These are phyloP conservation scores for Ochlodes sylvanus DNA, from an alignment of 2,888 invertebrate species.

Conservation along the genomic window DNA sequence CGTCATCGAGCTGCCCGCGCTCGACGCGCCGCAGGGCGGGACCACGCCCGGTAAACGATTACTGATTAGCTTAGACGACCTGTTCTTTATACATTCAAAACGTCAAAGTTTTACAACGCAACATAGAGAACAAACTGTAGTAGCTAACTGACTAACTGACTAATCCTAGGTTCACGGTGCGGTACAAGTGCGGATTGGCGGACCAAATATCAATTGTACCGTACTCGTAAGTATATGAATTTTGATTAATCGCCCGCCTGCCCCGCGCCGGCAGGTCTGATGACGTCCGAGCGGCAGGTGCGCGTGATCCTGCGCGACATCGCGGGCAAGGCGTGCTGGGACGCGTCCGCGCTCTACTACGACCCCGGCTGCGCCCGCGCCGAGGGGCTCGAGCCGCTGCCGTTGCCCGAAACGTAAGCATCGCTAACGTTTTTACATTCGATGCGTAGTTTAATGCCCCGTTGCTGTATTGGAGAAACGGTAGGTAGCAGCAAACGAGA, in stretches of 20 bases:
- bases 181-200: too few relatives aligned
- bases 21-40: slow-evolving; percentile 88
- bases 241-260: too few relatives aligned
- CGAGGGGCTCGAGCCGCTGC: slow-evolving; percentile 61
- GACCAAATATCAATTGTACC: too few relatives aligned
- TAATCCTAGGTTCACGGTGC: too few relatives aligned
- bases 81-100: too few relatives aligned
- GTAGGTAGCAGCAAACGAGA: too few relatives aligned
- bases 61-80: too few relatives aligned
- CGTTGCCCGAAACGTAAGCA: slow-evolving; percentile 61
- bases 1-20: slow-evolving; percentile 94
- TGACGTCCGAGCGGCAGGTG: slow-evolving; percentile 93
- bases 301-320: slow-evolving; percentile 95
- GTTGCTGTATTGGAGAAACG: too few relatives aligned
- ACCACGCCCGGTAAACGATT: slow-evolving; percentile 55
- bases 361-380: slow-evolving; percentile 83
- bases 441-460: too few relatives aligned
- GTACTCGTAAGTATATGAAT: background rate
- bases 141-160: too few relatives aligned
- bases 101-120: too few relatives aligned
- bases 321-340: slow-evolving; percentile 98
- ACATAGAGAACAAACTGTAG: too few relatives aligned
- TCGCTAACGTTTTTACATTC: background rate
- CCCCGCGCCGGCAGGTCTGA: slow-evolving; percentile 83
- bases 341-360: slow-evolving; percentile 95